Base-by-base conservation (phyloP, 2,797 vertebrate species). In the Notamacropus eugenii region DNA sequence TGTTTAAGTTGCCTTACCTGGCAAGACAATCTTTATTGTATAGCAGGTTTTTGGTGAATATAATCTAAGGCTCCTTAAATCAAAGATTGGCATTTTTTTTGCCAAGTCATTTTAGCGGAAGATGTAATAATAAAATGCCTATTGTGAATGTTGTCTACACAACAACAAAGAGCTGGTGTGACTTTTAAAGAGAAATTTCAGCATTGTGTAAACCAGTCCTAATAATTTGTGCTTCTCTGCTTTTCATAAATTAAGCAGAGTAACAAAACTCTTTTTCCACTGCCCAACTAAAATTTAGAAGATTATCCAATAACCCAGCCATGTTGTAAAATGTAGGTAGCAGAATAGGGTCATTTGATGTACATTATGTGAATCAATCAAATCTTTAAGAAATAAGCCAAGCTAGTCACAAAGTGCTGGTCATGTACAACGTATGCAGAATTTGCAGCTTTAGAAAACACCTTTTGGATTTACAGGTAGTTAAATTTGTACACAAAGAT, bases 311-410 rank as follows among this genome's bases (percentile, higher is more conserved):
- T 94, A 40, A 94, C 54, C 34, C 96, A 95, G 94, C 95, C 40
- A 93, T 91, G 96, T 97, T 52, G 0, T 97, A 97, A 95, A 97
- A 97, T 93, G 95, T 93, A 94, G 87, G 94, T 28, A 93, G 14
- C 29, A 93, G 87, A 74, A 92, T 96, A 94, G 96, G 62, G 54
- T 96, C 67, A 95, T 40, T 94, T 91, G 56, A 90, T 46, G 56
- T 46, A 95, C 93, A 90, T 27, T 87, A 24, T 87, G 22, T 87
- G 22, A 87, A 87, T 40, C 97, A 97, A 96, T 97, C 96, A 98
- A 97, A 96, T 98, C 98, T 98, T 98, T 98, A 98, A 98, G 98
- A 98, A 98, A 97, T 98, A 98, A 97, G 97, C 97, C 97, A 98
- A 97, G 94, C 58, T 98, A 98, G 98, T 98, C 96, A 97, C 97